These are phyloP conservation scores for Druon quercuslanigerum DNA, from an alignment of 1,140 invertebrate species.

Conservation along the genomic window DNA sequence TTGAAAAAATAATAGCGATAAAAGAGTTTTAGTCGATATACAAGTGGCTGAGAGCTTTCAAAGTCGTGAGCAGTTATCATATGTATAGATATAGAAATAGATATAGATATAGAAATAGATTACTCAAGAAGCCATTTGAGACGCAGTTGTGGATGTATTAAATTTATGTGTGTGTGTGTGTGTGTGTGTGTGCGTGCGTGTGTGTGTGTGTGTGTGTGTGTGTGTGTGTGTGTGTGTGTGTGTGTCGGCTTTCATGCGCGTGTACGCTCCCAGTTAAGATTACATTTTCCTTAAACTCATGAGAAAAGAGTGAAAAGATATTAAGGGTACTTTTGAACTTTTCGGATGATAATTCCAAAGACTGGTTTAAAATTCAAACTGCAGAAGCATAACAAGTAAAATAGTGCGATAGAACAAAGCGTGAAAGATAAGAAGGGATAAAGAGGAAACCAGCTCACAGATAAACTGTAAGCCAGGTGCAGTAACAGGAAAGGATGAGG, in stretches of 20 bases:
- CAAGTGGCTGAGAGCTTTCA: constrained; percentile 24
- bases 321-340: constrained; percentile 1
- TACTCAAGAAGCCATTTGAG: not conserved
- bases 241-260: too few species aligned
- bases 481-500: not conserved
- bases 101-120: not conserved
- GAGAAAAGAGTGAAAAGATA: not conserved
- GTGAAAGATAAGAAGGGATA: not conserved
- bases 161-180: not conserved
- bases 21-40: not conserved
- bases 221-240: too few species aligned
- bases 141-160: not conserved
- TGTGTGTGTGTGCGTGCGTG: too few species aligned
- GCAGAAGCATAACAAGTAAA: not conserved
- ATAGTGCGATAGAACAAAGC: not conserved
- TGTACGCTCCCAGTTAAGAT: not conserved
- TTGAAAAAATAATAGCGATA: constrained; percentile 26
- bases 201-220: too few species aligned
- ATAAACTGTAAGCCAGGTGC: constrained; percentile 1
- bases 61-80: constrained; percentile 24
- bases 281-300: not conserved
- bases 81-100: too few species aligned
- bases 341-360: constrained; percentile 3
- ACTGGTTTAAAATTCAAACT: not conserved
- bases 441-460: constrained; percentile 11